phyloP scores from a whole-genome alignment of 2,797 vertebrate genomes.

The Distichodus sexfasciatus region DNA sequence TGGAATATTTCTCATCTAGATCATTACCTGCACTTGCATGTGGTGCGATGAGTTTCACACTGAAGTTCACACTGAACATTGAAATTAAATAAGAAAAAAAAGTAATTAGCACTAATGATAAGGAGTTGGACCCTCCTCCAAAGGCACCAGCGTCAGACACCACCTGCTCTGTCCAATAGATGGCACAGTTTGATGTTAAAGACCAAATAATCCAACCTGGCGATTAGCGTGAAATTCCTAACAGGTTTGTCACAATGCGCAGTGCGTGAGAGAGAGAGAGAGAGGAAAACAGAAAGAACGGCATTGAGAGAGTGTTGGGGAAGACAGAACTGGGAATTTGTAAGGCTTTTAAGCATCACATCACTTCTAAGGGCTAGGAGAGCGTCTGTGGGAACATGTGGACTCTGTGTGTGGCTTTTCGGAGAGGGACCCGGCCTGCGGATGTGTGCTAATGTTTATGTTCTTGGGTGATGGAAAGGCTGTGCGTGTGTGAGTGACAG shows the following conservation, averaged over 20 bases:
- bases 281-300: background rate
- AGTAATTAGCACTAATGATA: no score
- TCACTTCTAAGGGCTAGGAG: background rate
- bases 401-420: constrained; percentile 11
- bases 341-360: constrained; percentile 44
- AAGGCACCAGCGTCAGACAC: background rate
- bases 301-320: background rate
- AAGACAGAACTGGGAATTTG: background rate
- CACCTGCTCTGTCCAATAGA: constrained; percentile 13
- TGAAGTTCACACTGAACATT: no score
- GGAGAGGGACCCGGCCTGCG: background rate
- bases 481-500: no score
- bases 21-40: no score
- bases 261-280: no score
- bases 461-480: background rate
- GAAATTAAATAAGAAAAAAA: no score
- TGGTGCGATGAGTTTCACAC: no score
- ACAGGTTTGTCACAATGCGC: constrained; percentile 13
- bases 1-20: no score
- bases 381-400: background rate
- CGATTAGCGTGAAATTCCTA: background rate
- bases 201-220: background rate
- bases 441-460: background rate
- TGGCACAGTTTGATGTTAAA: constrained; percentile 15
- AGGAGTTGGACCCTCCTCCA: no score